phyloP scores from a whole-genome alignment of 2,888 invertebrate genomes.

The Phasia obesa region DNA sequence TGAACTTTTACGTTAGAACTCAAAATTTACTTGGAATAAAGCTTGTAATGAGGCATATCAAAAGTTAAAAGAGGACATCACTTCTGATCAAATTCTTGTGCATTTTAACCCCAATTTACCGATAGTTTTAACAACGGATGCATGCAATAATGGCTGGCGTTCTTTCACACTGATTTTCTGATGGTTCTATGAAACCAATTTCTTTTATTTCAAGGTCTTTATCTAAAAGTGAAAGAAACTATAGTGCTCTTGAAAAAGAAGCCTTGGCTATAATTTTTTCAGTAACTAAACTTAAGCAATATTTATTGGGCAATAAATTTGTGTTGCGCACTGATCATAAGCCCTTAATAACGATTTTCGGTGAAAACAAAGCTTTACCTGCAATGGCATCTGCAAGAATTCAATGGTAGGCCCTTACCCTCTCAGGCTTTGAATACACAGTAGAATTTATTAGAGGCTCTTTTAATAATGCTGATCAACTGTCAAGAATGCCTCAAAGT shows the following conservation, averaged over 20 bases:
- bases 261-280: conserved; percentile 55
- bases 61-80: conserved; percentile 17
- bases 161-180: conserved; percentile 37
- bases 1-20: conserved; percentile 25
- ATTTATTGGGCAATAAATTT: conserved; percentile 62
- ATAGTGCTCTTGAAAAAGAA: conserved; percentile 50
- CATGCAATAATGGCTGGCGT: conserved; percentile 32
- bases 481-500: conserved; percentile 10
- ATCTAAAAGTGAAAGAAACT: conserved; percentile 10
- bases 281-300: conserved; percentile 65
- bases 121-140: conserved; percentile 36
- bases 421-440: conserved; percentile 14
- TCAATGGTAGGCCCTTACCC: background rate
- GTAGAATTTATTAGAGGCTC: background rate
- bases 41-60: background rate
- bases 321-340: conserved; percentile 60
- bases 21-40: conserved; percentile 24
- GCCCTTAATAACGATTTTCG: conserved; percentile 56
- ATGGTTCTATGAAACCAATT: conserved; percentile 32
- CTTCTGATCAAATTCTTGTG: conserved; percentile 37
- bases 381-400: conserved; percentile 14
- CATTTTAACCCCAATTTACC: conserved; percentile 51
- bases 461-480: conserved; percentile 9
- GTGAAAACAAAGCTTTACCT: conserved; percentile 37
- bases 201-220: conserved; percentile 46